phyloP scores from a whole-genome alignment of 2,797 vertebrate genomes.

The Chanos chanos region DNA sequence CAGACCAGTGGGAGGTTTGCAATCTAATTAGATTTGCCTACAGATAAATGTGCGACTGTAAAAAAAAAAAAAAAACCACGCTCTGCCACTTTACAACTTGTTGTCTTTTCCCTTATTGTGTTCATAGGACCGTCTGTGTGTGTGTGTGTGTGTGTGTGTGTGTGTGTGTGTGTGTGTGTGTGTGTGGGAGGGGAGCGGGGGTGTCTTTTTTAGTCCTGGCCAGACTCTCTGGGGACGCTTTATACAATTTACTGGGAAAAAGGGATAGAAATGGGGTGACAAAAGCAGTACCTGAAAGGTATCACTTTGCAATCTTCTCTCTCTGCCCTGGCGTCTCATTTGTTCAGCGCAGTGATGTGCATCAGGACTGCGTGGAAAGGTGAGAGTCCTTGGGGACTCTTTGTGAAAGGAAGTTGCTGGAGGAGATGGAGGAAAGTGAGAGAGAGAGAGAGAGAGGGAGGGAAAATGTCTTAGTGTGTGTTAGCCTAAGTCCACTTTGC shows the following conservation, averaged over 20 bases:
- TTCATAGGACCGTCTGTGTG: too few species aligned
- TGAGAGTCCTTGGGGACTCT: conserved; percentile 67
- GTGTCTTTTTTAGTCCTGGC: conserved; percentile 24
- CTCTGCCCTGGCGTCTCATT: conserved; percentile 66
- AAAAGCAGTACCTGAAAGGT: conserved; percentile 70
- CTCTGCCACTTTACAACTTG: too few species aligned
- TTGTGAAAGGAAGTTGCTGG: conserved; percentile 67
- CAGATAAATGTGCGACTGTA: too few species aligned
- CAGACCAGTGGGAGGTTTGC: conserved; percentile 51
- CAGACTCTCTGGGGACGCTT: conserved; percentile 61
- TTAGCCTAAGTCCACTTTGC: conserved; percentile 8
- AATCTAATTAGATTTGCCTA: conserved; percentile 61
- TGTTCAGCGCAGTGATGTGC: conserved; percentile 78
- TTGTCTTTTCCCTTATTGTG: too few species aligned
- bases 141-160: too few species aligned
- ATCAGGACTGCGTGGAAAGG: conserved; percentile 73
- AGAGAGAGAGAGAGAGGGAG: neutral
- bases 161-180: too few species aligned
- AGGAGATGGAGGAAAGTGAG: conserved; percentile 54
- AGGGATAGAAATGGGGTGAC: conserved; percentile 35
- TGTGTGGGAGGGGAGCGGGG: too few species aligned
- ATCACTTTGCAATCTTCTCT: conserved; percentile 73
- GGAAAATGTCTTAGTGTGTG: conserved; percentile 60
- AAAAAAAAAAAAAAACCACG: too few species aligned
- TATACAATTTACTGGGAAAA: conserved; percentile 53